These are phyloP conservation scores for Cataglyphis livida DNA, from an alignment of 2,888 invertebrate genomes.

Conservation along the genomic window DNA sequence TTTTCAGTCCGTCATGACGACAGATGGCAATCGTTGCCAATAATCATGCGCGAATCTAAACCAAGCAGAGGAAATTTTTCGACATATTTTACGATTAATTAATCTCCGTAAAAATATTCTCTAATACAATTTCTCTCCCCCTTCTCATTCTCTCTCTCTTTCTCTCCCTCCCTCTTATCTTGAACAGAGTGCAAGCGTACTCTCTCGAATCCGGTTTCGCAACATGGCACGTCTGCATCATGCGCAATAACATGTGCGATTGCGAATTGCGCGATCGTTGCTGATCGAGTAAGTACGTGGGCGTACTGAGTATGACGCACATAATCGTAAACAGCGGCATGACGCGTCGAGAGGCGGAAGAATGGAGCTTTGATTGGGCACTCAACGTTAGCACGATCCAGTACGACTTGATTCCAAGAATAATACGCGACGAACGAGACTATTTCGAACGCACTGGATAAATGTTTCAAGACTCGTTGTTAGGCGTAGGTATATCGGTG, in stretches of 20 bases:
- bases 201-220: background rate
- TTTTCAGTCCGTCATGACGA: constrained; percentile 21
- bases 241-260: constrained; percentile 29
- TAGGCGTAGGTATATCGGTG: constrained; percentile 45
- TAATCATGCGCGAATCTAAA: constrained; percentile 15
- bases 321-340: constrained; percentile 74
- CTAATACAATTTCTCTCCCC: background rate
- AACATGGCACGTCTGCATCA: background rate
- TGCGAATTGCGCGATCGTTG: constrained; percentile 53
- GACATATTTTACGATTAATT: constrained; percentile 12
- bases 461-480: constrained; percentile 56
- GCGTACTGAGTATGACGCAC: constrained; percentile 66
- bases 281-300: constrained; percentile 57
- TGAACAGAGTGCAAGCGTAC: background rate
- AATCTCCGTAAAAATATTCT: background rate
- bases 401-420: constrained; percentile 63
- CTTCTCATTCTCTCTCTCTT: background rate
- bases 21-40: constrained; percentile 64
- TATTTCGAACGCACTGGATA: constrained; percentile 56
- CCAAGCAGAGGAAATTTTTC: background rate
- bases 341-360: constrained; percentile 71
- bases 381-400: constrained; percentile 39
- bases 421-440: constrained; percentile 51
- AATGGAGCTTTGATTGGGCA: constrained; percentile 64
- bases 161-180: background rate